Evolutionary conservation across 1,140 invertebrate genomes (phyloP), one percentile per base, ranked within the genome.

Genomic region (Diorhabda elongata): DNA sequence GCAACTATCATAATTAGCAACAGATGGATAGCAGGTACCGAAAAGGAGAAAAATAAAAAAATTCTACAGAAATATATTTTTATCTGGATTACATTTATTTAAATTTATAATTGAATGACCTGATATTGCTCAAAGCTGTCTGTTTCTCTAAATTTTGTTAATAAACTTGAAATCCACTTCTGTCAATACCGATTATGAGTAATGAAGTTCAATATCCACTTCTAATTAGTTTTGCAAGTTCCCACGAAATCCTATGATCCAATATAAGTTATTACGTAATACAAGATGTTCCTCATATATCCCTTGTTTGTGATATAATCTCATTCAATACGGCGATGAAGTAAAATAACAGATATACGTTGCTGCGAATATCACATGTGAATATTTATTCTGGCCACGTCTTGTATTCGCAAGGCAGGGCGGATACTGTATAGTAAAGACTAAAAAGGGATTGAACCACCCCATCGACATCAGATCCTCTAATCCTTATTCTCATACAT

Each of bases 401-500:
- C 66, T 70, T 70, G 66, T 70, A 61, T 70, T 59, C 69, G 66
- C 65, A 58, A 59, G 59, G 61, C 69, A 70, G 66, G 44, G 42
- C 42, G 69, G 47, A 70, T 52, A n/a, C 47, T 52, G 6, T 26
- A 26, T 57, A 67, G 69, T 67, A 42, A 56, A 44, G 69, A 65
- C 64, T 70, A 64, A 64, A 70, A 42, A 56, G 42, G 69, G 69
- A 59, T 70, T 59, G 64, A 70, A 64, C 62, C 64, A 70, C 69
- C 69, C 69, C 61, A 70, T 70, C 69, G 64, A 67, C 69, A 59
- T 47, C 58, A 59, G 63, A 70, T 70, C 69, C 69, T 67, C 66
- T 67, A 70, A 70, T 57, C 69, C 69, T 66, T 67, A 64, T 57
- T 60, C 62, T 66, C 69, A 70, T 66, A 70, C 69, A 70, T 67